Percentiles rank a stretch among this genome's conserved stretches.
Evolutionary conservation across 2,113 vertebrate species (phyloP).

Genomic region (Echinops telfairi): DNA sequence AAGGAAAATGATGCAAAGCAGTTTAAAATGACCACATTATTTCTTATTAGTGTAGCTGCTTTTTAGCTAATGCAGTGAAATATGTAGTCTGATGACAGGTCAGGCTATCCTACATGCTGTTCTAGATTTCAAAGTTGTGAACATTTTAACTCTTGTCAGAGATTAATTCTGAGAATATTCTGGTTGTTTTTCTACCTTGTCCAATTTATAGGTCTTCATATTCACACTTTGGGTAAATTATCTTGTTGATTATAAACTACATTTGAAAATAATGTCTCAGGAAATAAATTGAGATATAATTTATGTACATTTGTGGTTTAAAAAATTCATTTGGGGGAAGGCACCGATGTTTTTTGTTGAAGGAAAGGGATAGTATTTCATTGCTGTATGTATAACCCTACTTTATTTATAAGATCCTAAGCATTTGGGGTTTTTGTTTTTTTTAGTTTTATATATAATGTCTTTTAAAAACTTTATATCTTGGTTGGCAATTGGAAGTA

Average conservation of each 20-base stretch:
- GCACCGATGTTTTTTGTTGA: not conserved
- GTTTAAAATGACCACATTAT: not conserved
- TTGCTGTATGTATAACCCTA: not conserved
- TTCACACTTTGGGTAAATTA: not conserved
- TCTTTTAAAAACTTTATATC: constrained; percentile 15
- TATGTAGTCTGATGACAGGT: not conserved
- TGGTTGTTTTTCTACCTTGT: constrained; percentile 12
- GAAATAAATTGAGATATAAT: not conserved
- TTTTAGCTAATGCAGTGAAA: not conserved
- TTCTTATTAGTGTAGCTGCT: not conserved
- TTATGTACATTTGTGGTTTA: constrained; percentile 7
- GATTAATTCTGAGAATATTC: constrained; percentile 55
- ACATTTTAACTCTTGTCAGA: constrained; percentile 29
- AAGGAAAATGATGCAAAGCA: constrained; percentile 44
- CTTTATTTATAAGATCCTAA: not conserved
- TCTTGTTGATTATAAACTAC: not conserved
- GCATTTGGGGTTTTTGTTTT: not conserved
- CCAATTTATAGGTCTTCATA: not conserved
- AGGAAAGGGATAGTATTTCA: not conserved
- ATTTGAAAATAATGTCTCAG: constrained; percentile 40
- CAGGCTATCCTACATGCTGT: not conserved
- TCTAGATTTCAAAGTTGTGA: not conserved
- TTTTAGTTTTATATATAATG: not conserved
- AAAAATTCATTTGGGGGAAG: not conserved
- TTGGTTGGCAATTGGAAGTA: constrained; percentile 3